Percentiles rank a stretch among this genome's conserved stretches.
phyloP scores from a whole-genome alignment of 2,888 invertebrate genomes.

The Zelleria hepariella region DNA sequence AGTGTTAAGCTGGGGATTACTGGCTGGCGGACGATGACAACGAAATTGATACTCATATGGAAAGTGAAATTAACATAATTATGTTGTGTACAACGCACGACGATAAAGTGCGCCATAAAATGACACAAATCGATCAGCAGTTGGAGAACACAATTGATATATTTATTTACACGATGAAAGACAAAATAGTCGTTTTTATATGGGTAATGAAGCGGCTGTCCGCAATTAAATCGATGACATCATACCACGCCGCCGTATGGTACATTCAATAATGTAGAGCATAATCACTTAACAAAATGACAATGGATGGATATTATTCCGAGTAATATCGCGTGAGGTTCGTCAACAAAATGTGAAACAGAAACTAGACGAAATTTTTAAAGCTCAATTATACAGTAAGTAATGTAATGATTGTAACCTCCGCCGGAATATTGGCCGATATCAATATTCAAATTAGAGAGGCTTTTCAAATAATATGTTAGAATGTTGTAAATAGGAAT shows the following conservation, averaged over 20 bases:
- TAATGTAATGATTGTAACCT: too few relatives aligned
- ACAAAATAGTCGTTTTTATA: conserved; percentile 41
- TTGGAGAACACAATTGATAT: conserved; percentile 20
- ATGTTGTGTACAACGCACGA: background rate
- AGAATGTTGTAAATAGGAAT: too few relatives aligned
- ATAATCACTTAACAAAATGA: background rate
- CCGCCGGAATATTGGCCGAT: too few relatives aligned
- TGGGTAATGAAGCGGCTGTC: conserved; percentile 49
- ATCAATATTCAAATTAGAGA: too few relatives aligned
- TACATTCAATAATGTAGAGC: background rate
- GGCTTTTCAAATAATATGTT: too few relatives aligned
- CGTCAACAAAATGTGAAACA: background rate
- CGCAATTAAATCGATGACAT: conserved; percentile 67
- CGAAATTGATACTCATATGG: background rate
- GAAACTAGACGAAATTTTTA: too few relatives aligned
- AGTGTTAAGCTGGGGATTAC: background rate
- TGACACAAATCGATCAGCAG: conserved; percentile 33
- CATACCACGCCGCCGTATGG: conserved; percentile 21
- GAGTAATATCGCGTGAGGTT: background rate
- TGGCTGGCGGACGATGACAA: background rate
- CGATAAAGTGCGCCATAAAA: background rate
- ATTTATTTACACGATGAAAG: conserved; percentile 32
- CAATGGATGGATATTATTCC: background rate
- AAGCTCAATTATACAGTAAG: too few relatives aligned
- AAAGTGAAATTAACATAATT: background rate